phyloP scores from a whole-genome alignment of 2,797 vertebrate genomes.

The Phaenicophaeus curvirostris region DNA sequence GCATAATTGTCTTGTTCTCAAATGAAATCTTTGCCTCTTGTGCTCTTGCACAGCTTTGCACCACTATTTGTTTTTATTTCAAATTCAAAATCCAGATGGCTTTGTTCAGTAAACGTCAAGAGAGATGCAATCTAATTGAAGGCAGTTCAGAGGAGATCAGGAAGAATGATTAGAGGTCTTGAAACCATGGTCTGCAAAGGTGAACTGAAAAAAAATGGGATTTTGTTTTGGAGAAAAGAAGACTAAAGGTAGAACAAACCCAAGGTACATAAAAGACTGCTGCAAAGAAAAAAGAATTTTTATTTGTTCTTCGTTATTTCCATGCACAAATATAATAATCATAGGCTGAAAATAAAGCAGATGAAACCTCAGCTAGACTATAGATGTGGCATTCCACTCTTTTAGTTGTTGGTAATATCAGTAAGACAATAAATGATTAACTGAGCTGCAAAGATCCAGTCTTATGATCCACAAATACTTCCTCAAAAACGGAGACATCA shows the following conservation, averaged over 20 bases:
- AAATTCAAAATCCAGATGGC: neutral
- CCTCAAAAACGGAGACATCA: neutral
- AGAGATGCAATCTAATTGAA: neutral
- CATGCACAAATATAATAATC: neutral
- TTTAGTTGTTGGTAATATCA: neutral
- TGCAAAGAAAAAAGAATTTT: neutral
- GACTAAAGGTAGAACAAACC: neutral
- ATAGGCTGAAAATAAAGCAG: neutral
- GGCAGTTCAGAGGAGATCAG: neutral
- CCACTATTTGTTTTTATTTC: neutral
- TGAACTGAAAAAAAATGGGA: neutral
- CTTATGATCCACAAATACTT: neutral
- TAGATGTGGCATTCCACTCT: neutral
- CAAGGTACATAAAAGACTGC: neutral
- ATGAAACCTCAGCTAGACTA: neutral
- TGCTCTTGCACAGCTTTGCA: neutral
- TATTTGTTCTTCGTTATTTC: neutral
- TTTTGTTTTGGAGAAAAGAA: neutral
- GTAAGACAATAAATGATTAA: neutral
- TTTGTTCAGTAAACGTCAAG: constrained; percentile 1
- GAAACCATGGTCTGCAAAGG: neutral
- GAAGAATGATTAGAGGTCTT: neutral
- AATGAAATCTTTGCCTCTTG: neutral
- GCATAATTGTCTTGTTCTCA: constrained; percentile 9
- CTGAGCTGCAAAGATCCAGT: neutral